These are phyloP conservation scores for Zaprionus tsacasi DNA, from an alignment of 1,140 invertebrate genomes.

Conservation along the genomic window DNA sequence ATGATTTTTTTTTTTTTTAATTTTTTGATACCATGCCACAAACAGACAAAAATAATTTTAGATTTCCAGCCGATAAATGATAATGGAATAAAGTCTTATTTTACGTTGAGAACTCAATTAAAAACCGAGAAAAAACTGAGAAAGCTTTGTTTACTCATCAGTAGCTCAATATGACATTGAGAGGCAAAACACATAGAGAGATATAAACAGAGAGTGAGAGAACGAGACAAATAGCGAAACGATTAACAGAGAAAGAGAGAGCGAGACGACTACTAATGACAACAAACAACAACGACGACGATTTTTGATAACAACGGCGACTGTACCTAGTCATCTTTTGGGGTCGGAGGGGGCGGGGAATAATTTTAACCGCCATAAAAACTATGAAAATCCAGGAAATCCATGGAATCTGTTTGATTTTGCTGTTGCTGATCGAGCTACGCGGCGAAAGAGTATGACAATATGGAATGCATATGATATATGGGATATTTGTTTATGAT, in stretches of 20 bases:
- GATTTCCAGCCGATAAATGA: constrained; percentile 4
- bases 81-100: background rate
- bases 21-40: constrained; percentile 17
- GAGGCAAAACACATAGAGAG: constrained; percentile 26
- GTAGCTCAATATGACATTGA: constrained; percentile 39
- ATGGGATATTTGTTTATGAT: background rate
- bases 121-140: constrained; percentile 11
- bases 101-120: background rate
- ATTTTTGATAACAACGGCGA: constrained; percentile 62
- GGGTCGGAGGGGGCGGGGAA: constrained; percentile 8
- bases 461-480: constrained; percentile 18
- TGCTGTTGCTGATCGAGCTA: constrained; percentile 83
- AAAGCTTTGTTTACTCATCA: background rate
- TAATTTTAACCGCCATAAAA: constrained; percentile 75
- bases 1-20: background rate
- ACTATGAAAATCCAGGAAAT: constrained; percentile 84
- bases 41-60: background rate
- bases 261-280: constrained; percentile 45
- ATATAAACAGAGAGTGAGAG: background rate
- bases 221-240: constrained; percentile 44
- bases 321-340: constrained; percentile 68
- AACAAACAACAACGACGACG: constrained; percentile 51
- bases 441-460: constrained; percentile 38
- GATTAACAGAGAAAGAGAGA: constrained; percentile 1
- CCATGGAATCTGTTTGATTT: constrained; percentile 83